Evolutionary conservation across 35 echinoderm and acorn worm species (phyloP), one percentile per base, ranked within the genome.

Genomic region (Antedon bifida): DNA sequence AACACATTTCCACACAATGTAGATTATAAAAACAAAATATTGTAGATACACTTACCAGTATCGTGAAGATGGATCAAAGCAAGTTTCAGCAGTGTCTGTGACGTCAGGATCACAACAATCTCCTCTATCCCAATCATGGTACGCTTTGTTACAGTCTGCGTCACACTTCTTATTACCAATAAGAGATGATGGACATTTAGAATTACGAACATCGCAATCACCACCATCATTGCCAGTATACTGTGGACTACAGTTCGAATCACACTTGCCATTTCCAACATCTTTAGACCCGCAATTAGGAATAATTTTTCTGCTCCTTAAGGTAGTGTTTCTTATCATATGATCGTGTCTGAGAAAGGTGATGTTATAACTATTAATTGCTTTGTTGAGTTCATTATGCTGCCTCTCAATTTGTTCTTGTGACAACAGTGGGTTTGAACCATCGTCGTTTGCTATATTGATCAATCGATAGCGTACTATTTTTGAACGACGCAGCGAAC

Each of bases 381-480:
- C 95, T 14, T 80, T 83, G 12, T 85, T 76, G 3, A 97, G 31
- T 33, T 85, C 31, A 8, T 33, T 36, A 45, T 99, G 95, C 33
- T 92, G 91, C 10, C 85, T 77, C 36, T 46, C 14, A 35, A 99
- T 82, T 46, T 87, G 36, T 12, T 46, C 85, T 2, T 34, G 32
- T 3, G 87, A 77, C 19, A 97, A 77, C 19, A 85, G 79, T 23
- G 87, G 94, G 33, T 90, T 83, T 1, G 87, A 39, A 0, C 94
- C 94, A 29, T 97, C 90, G 38, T 97, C 88, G n/a, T 90, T 82
- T 11, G 87, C 85, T 39, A 93, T 77, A 17, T 76, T 85, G 32
- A 99, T 88, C 38, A 84, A 45, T 32, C 90, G 76, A 34, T 92
- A 97, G 73, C 84, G 88, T 36, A 92, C 56, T 31, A 44, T 51